Conservation (phyloP, 1,140 invertebrate species). For the Triops cancriformis region DNA sequence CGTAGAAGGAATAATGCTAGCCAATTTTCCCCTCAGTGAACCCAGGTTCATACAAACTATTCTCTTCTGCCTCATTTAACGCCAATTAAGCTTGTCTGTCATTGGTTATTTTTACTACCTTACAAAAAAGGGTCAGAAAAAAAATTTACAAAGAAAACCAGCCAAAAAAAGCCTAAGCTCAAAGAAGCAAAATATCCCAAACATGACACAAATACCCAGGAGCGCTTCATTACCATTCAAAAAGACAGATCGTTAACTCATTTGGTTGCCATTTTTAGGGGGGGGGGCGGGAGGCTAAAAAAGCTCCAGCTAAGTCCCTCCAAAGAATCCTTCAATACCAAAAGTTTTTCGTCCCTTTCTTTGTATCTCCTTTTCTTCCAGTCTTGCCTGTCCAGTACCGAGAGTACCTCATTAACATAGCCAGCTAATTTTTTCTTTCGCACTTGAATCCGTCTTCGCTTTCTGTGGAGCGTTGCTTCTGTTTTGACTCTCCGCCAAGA, state of each 20-base stretch:
- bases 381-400: background rate
- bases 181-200: background rate
- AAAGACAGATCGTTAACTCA: too few species aligned
- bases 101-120: background rate
- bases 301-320: too few species aligned
- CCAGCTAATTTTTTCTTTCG: background rate
- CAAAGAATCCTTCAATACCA: too few species aligned
- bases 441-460: background rate
- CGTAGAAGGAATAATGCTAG: too few species aligned
- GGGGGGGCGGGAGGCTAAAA: too few species aligned
- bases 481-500: conserved; percentile 10
- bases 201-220: background rate
- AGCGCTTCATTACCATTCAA: too few species aligned
- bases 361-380: background rate
- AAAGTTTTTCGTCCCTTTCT: background rate
- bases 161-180: background rate
- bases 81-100: conserved; percentile 9
- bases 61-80: background rate
- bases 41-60: background rate
- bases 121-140: background rate
- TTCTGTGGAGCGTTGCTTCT: background rate
- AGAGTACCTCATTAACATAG: background rate
- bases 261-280: too few species aligned
- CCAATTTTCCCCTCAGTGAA: too few species aligned
- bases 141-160: background rate